Evolutionary conservation across 2,113 vertebrate genomes (phyloP), one percentile per base, ranked within the genome.

Genomic region (Microcebus murinus): DNA sequence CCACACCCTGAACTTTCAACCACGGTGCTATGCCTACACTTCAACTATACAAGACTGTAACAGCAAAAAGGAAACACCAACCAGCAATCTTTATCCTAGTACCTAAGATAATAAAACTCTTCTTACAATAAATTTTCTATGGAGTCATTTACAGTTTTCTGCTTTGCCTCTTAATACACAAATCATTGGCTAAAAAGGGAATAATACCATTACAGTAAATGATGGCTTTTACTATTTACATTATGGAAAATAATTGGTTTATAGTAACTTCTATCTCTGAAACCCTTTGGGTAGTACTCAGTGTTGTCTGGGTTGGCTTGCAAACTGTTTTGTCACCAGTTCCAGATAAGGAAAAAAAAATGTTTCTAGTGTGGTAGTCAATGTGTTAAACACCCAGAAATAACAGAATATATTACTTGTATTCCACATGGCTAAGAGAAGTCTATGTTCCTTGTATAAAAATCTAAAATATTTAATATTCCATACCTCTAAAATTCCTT

Each of bases 401-500:
- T 29, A 83, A 61, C 14, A 88, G 68, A 45, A 65, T 11, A 82
- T 13, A 79, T 34, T 50, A 57, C 59, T 91, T 79, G 57, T 63
- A 86, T 63, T 93, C 57, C 76, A 83, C 52, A 31, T n/a, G 25
- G 25, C 36, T 34, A 83, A 83, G 74, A 93, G 13, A 89, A 74
- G 48, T 90, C 36, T 68, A 48, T 82, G n/a, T 48, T 93, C n/a
- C 25, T 83, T 18, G 8, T 45, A 48, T 67, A 74, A 92, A 86
- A 87, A 45, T 21, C 39, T 65, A 39, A 87, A 79, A 57, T 13
- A 77, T 29, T 87, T 29, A 76, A 36, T 55, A 67, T 65, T 90
- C 61, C 94, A 80, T 97, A 99, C 99, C 99, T 99, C 99, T 68
- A 99, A 98, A 96, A 99, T 99, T 55, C 99, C 99, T 98, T 99